Conservation (phyloP, 2,888 invertebrate species). For the Morpho helenor region DNA sequence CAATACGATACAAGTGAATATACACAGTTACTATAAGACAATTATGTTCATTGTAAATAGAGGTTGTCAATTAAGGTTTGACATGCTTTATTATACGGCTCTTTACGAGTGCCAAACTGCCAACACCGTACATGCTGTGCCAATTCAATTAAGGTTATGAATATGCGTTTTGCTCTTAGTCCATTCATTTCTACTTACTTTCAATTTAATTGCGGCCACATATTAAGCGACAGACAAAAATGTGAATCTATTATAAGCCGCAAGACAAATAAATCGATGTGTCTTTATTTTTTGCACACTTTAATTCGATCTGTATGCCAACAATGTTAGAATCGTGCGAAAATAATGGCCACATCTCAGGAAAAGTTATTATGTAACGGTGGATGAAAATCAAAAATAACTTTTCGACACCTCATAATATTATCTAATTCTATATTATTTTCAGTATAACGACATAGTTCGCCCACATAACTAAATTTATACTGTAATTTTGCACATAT, state of each 20-base stretch:
- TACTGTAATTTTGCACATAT: not conserved
- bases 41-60: not conserved
- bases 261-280: slow-evolving; percentile 20
- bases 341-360: slow-evolving; percentile 20
- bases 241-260: slow-evolving; percentile 1
- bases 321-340: slow-evolving; percentile 24
- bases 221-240: slow-evolving; percentile 1
- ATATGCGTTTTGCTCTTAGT: slow-evolving; percentile 2
- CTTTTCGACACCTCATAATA: slow-evolving; percentile 10
- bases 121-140: slow-evolving; percentile 4
- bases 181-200: slow-evolving; percentile 5
- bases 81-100: slow-evolving; percentile 4
- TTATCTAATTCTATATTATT: slow-evolving; percentile 13
- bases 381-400: slow-evolving; percentile 14
- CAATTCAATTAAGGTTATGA: slow-evolving; percentile 11
- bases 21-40: too few relatives aligned
- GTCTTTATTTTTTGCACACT: slow-evolving; percentile 16
- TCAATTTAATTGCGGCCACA: slow-evolving; percentile 3
- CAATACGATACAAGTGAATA: too few relatives aligned
- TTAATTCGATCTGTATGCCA: slow-evolving; percentile 29
- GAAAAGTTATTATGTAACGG: slow-evolving; percentile 24
- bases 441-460: slow-evolving; percentile 7
- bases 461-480: slow-evolving; percentile 10
- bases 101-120: not conserved
- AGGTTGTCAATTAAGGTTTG: slow-evolving; percentile 4